phyloP scores from a whole-genome alignment of 2,113 vertebrate species.

The Lamprotornis superbus region DNA sequence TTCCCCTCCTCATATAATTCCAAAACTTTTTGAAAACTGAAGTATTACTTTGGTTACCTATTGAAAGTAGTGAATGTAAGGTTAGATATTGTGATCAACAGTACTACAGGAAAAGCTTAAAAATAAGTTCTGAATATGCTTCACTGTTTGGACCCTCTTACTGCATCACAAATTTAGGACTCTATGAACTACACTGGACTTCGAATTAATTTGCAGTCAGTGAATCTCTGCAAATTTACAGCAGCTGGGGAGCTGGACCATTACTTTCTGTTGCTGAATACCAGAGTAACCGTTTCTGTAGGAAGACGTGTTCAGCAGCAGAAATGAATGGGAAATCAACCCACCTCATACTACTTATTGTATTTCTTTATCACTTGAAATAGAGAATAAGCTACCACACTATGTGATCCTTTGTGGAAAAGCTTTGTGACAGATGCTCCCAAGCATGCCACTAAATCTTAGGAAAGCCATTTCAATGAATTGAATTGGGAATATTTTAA shows the following conservation, averaged over 20 bases:
- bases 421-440: conserved; percentile 27
- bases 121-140: not conserved
- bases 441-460: not conserved
- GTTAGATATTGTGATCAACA: not conserved
- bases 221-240: not conserved
- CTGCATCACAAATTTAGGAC: not conserved
- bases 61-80: not conserved
- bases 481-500: conserved; percentile 44
- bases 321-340: not conserved
- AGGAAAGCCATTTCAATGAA: conserved; percentile 35
- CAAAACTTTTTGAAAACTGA: not conserved
- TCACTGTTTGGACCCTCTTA: not conserved
- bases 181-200: not conserved
- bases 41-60: not conserved
- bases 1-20: not conserved
- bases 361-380: conserved; percentile 17
- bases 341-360: not conserved
- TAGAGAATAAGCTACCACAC: not conserved
- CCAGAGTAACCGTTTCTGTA: not conserved
- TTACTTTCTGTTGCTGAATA: not conserved
- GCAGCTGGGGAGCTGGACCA: not conserved
- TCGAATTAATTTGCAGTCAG: not conserved
- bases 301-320: not conserved
- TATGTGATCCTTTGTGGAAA: conserved; percentile 11
- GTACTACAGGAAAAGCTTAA: not conserved